Conservation (phyloP, 2,888 invertebrate species). For the Drosophila falleni region DNA sequence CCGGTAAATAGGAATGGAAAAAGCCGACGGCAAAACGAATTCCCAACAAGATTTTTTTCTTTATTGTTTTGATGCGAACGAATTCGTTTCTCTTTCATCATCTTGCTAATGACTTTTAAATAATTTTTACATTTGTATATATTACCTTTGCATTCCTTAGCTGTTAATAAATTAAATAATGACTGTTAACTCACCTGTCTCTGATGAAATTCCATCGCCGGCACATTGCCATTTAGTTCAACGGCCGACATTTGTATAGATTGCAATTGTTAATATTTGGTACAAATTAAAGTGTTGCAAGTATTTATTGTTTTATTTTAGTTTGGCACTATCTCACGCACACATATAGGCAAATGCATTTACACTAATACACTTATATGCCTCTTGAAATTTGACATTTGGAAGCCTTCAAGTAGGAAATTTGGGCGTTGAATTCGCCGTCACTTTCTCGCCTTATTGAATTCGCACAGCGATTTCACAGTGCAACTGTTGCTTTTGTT, state of each 20-base stretch:
- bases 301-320: slow-evolving; percentile 19
- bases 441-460: slow-evolving; percentile 50
- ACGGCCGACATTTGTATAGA: slow-evolving; percentile 76
- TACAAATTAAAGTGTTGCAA: slow-evolving; percentile 11
- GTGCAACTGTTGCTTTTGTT: slow-evolving; percentile 28
- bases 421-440: slow-evolving; percentile 34
- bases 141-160: no score
- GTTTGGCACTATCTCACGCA: slow-evolving; percentile 31
- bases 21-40: no score
- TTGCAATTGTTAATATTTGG: slow-evolving; percentile 24
- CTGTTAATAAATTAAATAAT: no score
- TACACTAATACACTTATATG: slow-evolving; percentile 32
- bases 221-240: slow-evolving; percentile 78
- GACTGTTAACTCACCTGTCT: slow-evolving; percentile 71
- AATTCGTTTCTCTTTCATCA: no score
- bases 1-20: no score
- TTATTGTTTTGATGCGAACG: no score
- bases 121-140: no score
- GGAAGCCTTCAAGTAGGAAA: neutral
- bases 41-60: no score
- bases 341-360: slow-evolving; percentile 17
- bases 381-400: slow-evolving; percentile 46
- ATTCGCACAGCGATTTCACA: slow-evolving; percentile 38
- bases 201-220: slow-evolving; percentile 80
- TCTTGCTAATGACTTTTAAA: no score